These are phyloP conservation scores for Orgyia antiqua DNA, from an alignment of 2,888 invertebrate genomes.

Conservation along the genomic window DNA sequence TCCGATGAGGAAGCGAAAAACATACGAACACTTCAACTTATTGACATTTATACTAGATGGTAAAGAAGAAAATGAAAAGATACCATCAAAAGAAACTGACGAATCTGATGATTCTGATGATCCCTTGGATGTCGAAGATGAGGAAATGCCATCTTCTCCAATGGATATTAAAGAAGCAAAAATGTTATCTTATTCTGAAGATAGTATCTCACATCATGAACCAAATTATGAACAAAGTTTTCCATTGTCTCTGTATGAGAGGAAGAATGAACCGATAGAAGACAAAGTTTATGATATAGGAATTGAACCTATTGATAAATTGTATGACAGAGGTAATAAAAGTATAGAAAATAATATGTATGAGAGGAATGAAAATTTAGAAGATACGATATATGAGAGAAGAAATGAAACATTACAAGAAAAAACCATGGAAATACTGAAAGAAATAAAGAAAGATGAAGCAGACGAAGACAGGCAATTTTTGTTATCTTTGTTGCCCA, in stretches of 20 bases:
- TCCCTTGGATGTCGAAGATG: slow-evolving; percentile 27
- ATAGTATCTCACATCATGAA: slow-evolving; percentile 11
- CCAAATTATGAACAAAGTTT: slow-evolving; percentile 3
- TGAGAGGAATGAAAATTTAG: slow-evolving; percentile 6
- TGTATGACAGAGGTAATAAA: too few species aligned
- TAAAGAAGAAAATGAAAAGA: slow-evolving; percentile 10
- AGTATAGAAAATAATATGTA: too few species aligned
- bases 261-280: slow-evolving; percentile 5
- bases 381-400: slow-evolving; percentile 23
- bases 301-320: too few species aligned
- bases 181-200: too few species aligned
- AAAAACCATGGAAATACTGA: slow-evolving; percentile 36
- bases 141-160: too few species aligned
- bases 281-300: slow-evolving; percentile 25
- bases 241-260: slow-evolving; percentile 15
- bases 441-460: slow-evolving; percentile 36
- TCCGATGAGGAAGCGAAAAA: slow-evolving; percentile 34
- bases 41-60: slow-evolving; percentile 35
- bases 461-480: slow-evolving; percentile 52
- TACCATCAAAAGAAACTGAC: slow-evolving; percentile 14
- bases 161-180: too few species aligned
- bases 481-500: slow-evolving; percentile 44
- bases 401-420: slow-evolving; percentile 30
- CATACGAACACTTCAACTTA: slow-evolving; percentile 41
- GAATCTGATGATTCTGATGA: slow-evolving; percentile 21